Conservation (phyloP, 2,888 invertebrate species). For the Drosophila melanosoma region DNA sequence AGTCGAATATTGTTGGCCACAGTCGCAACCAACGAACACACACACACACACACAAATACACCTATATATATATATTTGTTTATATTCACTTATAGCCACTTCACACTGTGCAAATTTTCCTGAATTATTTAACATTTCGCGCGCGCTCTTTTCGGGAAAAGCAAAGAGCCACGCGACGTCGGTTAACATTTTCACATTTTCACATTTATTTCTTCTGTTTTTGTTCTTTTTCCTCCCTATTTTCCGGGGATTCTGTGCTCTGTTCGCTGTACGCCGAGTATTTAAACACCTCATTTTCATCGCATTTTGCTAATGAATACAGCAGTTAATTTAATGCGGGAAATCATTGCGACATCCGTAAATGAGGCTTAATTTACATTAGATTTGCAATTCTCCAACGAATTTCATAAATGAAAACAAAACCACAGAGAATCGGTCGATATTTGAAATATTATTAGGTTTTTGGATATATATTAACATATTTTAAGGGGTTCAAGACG, state of each 20-base stretch:
- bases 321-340: neutral
- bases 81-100: slow-evolving; percentile 9
- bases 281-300: slow-evolving; percentile 10
- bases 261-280: slow-evolving; percentile 1
- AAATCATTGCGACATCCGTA: neutral
- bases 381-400: neutral
- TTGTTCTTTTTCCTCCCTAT: too few species aligned
- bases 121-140: slow-evolving; percentile 58
- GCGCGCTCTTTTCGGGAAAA: slow-evolving; percentile 29
- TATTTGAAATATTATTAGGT: neutral
- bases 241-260: neutral
- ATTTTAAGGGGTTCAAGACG: too few species aligned
- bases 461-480: neutral
- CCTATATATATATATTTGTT: neutral
- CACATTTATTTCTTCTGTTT: slow-evolving; percentile 14
- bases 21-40: neutral
- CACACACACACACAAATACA: neutral
- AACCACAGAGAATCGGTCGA: neutral
- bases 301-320: neutral
- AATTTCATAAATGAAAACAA: neutral
- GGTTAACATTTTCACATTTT: slow-evolving; percentile 18
- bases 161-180: neutral
- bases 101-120: slow-evolving; percentile 49
- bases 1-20: neutral
- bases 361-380: neutral